phyloP scores from a whole-genome alignment of 2,113 vertebrate genomes.

The Thinocorus orbignyianus region DNA sequence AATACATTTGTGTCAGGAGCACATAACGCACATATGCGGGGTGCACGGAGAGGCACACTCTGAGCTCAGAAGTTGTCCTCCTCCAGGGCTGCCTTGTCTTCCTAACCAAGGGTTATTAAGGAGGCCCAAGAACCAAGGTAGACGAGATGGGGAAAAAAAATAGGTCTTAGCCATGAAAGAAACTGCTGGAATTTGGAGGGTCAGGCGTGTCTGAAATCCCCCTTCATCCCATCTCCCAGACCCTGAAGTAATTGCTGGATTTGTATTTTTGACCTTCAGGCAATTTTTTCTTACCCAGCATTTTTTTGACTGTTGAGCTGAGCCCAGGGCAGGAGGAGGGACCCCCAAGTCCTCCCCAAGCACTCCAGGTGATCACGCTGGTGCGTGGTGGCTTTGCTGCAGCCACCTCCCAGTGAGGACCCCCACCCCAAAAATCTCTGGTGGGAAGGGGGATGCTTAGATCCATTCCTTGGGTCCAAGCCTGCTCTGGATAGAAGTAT shows the following conservation, averaged over 20 bases:
- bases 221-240: fast-evolving
- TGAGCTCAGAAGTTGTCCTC: not conserved
- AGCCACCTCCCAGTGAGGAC: not conserved
- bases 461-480: not conserved
- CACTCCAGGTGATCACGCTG: not conserved
- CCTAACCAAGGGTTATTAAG: not conserved
- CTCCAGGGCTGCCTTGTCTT: not conserved
- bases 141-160: not conserved
- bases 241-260: not conserved
- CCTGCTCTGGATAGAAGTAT: not conserved
- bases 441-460: not conserved
- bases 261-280: not conserved
- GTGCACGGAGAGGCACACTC: not conserved
- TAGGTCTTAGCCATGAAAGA: not conserved
- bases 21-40: not conserved
- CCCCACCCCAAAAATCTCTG: not conserved
- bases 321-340: not conserved
- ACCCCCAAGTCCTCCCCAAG: not conserved
- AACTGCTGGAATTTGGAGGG: not conserved
- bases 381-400: not conserved
- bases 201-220: not conserved
- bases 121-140: not conserved
- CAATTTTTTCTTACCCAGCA: not conserved
- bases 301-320: not conserved
- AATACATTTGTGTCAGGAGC: not conserved